Conservation (phyloP, 1,140 invertebrate genomes). For the Metaphire vulgaris region DNA sequence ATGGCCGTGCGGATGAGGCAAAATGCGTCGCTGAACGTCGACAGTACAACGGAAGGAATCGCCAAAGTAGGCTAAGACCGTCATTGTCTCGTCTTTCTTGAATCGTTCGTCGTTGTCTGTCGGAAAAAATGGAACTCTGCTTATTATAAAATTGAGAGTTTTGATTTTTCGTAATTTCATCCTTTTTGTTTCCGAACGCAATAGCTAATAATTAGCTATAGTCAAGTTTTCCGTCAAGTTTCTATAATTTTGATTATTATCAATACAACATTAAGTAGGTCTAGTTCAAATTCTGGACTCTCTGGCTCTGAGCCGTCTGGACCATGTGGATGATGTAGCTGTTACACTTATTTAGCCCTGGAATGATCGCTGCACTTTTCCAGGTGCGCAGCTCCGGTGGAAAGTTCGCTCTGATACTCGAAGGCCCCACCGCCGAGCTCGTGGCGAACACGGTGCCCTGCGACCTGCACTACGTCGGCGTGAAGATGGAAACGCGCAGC, state of each 20-base stretch:
- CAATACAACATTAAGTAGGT: too few species aligned
- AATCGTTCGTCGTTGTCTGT: too few species aligned
- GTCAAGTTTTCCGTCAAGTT: background rate
- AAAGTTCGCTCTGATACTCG: background rate
- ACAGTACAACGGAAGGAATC: background rate
- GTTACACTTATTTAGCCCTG: too few species aligned
- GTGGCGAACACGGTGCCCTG: background rate
- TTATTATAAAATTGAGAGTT: too few species aligned
- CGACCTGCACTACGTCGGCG: background rate
- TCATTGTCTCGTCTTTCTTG: too few species aligned
- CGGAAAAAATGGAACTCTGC: too few species aligned
- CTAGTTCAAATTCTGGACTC: too few species aligned
- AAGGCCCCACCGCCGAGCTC: background rate
- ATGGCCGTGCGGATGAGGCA: background rate
- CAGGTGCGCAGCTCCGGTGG: background rate
- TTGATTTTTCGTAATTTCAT: too few species aligned
- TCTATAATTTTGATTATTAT: background rate
- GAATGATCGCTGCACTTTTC: background rate
- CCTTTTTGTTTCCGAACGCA: too few species aligned
- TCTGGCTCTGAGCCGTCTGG: too few species aligned
- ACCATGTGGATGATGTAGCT: too few species aligned
- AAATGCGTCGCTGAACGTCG: background rate
- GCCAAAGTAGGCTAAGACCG: background rate
- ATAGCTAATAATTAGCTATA: too few species aligned
- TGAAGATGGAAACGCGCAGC: background rate